Evolutionary conservation across 1,140 invertebrate genomes (phyloP).

Genomic region (Dermatophagoides farinae): DNA sequence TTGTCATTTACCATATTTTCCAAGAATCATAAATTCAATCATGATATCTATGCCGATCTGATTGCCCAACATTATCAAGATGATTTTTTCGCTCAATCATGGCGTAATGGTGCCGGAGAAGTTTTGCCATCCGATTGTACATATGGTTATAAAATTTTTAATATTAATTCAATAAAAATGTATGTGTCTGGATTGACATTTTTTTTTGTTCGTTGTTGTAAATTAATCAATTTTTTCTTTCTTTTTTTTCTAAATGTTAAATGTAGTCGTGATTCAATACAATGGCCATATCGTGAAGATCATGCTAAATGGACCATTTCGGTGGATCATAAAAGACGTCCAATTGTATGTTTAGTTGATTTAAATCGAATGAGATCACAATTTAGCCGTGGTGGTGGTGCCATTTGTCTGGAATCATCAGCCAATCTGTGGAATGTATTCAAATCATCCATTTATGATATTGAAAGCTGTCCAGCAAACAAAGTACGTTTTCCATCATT

Average conservation of each 20-base stretch:
- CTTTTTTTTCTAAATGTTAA: not conserved
- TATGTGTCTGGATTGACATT: not conserved
- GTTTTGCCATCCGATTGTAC: constrained; percentile 25
- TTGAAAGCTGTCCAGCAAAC: constrained; percentile 15
- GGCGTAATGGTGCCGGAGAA: constrained; percentile 53
- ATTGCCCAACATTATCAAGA: constrained; percentile 48
- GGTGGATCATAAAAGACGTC: constrained; percentile 26
- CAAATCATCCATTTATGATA: constrained; percentile 2
- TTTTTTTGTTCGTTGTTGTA: no score
- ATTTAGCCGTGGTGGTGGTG: constrained; percentile 52
- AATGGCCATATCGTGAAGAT: constrained; percentile 34
- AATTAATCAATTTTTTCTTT: not conserved
- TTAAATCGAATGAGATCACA: constrained; percentile 67
- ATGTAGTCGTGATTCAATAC: not conserved
- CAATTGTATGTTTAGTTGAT: constrained; percentile 59
- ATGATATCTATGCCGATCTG: constrained; percentile 47
- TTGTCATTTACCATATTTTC: constrained; percentile 47
- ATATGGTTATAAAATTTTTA: constrained; percentile 23
- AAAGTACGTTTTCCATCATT: not conserved
- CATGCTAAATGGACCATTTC: constrained; percentile 82
- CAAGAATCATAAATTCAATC: constrained; percentile 48
- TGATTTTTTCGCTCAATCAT: constrained; percentile 58
- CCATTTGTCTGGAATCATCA: constrained; percentile 42
- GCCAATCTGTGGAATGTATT: constrained; percentile 35
- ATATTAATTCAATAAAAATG: constrained; percentile 21